Evolutionary conservation across 2,888 invertebrate species (phyloP).

Genomic region (Lamproptera curius): DNA sequence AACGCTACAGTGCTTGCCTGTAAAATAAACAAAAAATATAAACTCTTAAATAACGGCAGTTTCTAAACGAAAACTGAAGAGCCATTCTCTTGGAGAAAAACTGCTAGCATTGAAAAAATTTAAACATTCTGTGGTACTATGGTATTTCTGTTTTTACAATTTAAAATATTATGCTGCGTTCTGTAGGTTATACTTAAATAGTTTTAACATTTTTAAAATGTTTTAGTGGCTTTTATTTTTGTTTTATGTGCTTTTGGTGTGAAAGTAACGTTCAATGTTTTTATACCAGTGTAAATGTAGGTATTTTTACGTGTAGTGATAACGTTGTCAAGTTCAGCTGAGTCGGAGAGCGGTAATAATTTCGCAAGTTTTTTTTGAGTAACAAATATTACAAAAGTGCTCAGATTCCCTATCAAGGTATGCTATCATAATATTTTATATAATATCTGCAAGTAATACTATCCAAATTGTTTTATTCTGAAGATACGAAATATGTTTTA

Average conservation of each 20-base stretch:
- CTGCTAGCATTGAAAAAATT: constrained; percentile 17
- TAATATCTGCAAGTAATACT: constrained; percentile 14
- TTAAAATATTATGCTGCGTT: constrained; percentile 24
- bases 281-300: constrained; percentile 22
- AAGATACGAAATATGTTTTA: constrained; percentile 2
- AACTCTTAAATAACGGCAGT: background rate
- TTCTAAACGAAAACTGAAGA: constrained; percentile 10
- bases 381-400: constrained; percentile 65
- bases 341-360: constrained; percentile 72
- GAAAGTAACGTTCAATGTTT: constrained; percentile 20
- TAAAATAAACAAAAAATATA: too few species aligned
- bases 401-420: constrained; percentile 67
- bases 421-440: constrained; percentile 56
- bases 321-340: constrained; percentile 76
- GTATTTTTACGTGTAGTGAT: constrained; percentile 45
- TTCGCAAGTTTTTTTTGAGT: constrained; percentile 64
- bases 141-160: constrained; percentile 21
- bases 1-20: too few species aligned
- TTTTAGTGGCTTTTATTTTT: constrained; percentile 20
- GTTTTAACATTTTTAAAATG: constrained; percentile 17
- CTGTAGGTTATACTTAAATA: constrained; percentile 4
- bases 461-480: constrained; percentile 6
- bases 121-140: constrained; percentile 25
- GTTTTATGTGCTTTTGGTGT: constrained; percentile 15
- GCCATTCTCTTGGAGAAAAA: constrained; percentile 12